A percentile compares a stretch with the other conserved stretches of the same genome.
These are phyloP conservation scores for Zosterops borbonicus DNA, from an alignment of 2,113 vertebrate genomes.

Conservation along the genomic window DNA sequence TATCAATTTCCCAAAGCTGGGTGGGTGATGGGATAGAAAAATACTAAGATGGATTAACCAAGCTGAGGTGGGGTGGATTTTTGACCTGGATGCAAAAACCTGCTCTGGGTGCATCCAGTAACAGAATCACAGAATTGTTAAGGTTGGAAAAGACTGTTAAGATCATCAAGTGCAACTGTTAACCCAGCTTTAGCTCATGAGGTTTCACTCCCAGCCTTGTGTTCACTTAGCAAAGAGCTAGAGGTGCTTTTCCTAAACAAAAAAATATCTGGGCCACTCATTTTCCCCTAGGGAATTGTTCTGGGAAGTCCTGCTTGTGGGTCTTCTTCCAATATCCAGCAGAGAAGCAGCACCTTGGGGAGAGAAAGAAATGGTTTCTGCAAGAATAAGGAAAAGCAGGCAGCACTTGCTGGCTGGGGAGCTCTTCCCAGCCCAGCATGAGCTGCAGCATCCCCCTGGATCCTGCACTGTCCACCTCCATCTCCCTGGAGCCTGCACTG, in stretches of 20 bases:
- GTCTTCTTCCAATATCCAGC: neutral
- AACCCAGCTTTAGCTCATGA: neutral
- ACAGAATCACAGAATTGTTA: neutral
- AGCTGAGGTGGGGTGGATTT: neutral
- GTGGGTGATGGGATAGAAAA: conserved; percentile 11
- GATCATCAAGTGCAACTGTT: neutral
- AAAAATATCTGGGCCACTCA: neutral
- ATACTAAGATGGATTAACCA: neutral
- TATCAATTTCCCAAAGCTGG: neutral
- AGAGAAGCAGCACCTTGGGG: neutral
- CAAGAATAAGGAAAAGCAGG: neutral
- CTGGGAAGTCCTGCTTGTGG: neutral
- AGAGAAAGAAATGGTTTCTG: neutral
- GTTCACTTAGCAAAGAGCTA: neutral
- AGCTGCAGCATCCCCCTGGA: neutral
- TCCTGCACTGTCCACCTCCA: neutral
- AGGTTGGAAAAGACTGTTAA: neutral
- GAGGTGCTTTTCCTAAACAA: neutral
- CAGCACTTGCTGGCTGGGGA: neutral
- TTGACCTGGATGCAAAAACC: neutral
- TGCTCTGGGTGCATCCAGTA: neutral
- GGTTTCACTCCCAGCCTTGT: neutral
- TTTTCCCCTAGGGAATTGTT: neutral
- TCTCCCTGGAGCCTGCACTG: neutral
- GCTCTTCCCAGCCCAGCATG: neutral